A percentile compares a stretch with the other conserved stretches of the same genome.
Conservation (phyloP, 2,797 vertebrate genomes). For the Mus minutoides region DNA sequence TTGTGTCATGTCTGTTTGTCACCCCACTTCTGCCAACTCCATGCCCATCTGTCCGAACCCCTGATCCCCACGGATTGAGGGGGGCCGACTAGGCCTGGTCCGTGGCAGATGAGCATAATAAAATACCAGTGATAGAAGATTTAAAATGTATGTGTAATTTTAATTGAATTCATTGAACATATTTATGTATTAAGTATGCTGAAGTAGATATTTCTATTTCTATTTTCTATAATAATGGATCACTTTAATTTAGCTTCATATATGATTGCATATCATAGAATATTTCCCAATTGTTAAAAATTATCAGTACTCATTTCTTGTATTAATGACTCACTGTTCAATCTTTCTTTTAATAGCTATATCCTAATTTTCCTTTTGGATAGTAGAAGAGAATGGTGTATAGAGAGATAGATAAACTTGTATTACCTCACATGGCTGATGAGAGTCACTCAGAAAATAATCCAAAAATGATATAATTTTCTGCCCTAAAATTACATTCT, state of each 20-base stretch:
- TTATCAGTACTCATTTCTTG: not conserved
- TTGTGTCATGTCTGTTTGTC: too few relatives aligned
- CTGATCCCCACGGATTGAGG: too few relatives aligned
- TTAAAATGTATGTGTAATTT: not conserved
- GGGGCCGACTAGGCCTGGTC: too few relatives aligned
- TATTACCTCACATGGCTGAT: not conserved
- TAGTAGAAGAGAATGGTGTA: not conserved
- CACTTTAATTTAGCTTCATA: not conserved
- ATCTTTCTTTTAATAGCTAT: not conserved
- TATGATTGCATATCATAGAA: not conserved
- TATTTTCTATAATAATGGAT: not conserved
- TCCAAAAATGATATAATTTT: not conserved
- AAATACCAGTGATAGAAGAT: conserved; percentile 13
- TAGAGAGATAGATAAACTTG: not conserved
- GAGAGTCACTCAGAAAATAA: not conserved
- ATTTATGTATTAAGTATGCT: not conserved
- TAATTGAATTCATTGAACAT: not conserved
- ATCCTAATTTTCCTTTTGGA: not conserved
- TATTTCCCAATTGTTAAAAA: not conserved
- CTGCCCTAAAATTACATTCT: not conserved
- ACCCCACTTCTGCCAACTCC: too few relatives aligned
- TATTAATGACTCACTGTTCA: not conserved
- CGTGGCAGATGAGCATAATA: not conserved
- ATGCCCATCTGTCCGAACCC: too few relatives aligned
- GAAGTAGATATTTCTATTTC: not conserved